Evolutionary conservation across 2,113 vertebrate species (phyloP), one percentile per base, ranked within the genome.

Genomic region (Carassius carassius): DNA sequence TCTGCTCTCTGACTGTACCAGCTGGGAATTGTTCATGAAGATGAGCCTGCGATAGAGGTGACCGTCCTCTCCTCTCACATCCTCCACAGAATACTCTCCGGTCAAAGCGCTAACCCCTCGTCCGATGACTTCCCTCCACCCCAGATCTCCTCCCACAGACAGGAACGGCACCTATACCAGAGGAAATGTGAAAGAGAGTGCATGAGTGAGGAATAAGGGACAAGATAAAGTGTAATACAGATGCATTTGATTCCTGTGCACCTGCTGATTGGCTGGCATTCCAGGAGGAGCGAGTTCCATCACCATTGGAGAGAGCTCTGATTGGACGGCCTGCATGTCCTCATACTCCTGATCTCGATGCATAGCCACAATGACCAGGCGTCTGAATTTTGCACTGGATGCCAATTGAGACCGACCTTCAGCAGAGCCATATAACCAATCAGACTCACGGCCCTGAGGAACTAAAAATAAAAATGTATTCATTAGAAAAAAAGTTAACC

Each of bases 341-440:
- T 94, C 90, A 13, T 99, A 99, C 78, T 89, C 93, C 90, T 99
- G 97, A 82, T 97, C 97, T 87, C 98, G 93, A 93, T 99, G 98
- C 92, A 99, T 94, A 3, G 95, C 93, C 90, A 94, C 97, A 0
- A 96, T 91, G 51, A 99, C 88, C 85, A 99, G 90, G 44, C 97
- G 96, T 19, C 94, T 86, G 54, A 97, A 99, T 81, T 96, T 96
- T 0, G 97, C 96, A 0, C 96, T 97, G 83, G 91, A 72, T 0
- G 95, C 96, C 79, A 99, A 90, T 90, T 99, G 98, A 92, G 89
- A 92, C 69, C 94, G 95, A 3, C 98, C 98, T 60, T 97, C 97
- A 8, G 94, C 94, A 0, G 94, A 96, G 62, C 98, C 96, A 87
- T 99, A 99, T 5, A 98, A 95, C 98, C 98, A 99, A 82, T 98